A percentile compares a stretch with the other conserved stretches of the same genome.
These are phyloP conservation scores for Drosophila eugracilis DNA, from an alignment of 1,140 invertebrate species.

Conservation along the genomic window DNA sequence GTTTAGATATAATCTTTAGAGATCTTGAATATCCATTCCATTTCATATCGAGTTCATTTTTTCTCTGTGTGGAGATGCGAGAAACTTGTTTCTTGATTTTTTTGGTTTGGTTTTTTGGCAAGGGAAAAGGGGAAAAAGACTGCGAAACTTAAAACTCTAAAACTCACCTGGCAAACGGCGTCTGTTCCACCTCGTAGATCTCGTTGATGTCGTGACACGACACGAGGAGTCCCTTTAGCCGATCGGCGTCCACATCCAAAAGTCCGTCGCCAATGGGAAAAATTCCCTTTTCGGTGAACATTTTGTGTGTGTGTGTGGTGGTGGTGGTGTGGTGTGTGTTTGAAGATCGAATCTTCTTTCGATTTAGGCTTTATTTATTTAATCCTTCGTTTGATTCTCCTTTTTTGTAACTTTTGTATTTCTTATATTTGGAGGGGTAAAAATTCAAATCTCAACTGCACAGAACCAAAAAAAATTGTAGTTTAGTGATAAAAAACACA, in stretches of 20 bases:
- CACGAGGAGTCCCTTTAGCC: slow-evolving; percentile 87
- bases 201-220: slow-evolving; percentile 87
- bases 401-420: slow-evolving; percentile 25
- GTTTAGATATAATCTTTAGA: too few species aligned
- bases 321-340: slow-evolving; percentile 18
- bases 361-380: slow-evolving; percentile 24
- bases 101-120: slow-evolving; percentile 14
- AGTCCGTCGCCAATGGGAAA: slow-evolving; percentile 87
- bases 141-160: slow-evolving; percentile 1
- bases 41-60: not conserved
- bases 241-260: slow-evolving; percentile 87
- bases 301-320: slow-evolving; percentile 50
- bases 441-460: slow-evolving; percentile 35
- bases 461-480: slow-evolving; percentile 43
- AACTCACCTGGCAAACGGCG: slow-evolving; percentile 89
- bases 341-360: slow-evolving; percentile 34
- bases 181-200: slow-evolving; percentile 89
- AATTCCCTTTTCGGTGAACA: slow-evolving; percentile 84
- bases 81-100: slow-evolving; percentile 43
- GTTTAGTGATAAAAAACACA: slow-evolving; percentile 30
- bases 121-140: slow-evolving; percentile 9
- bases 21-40: not conserved
- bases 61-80: slow-evolving; percentile 14
- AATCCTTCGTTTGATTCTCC: slow-evolving; percentile 27
- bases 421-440: not conserved